Evolutionary conservation across 2,113 vertebrate genomes (phyloP).

Genomic region (Syrmaticus mikado): DNA sequence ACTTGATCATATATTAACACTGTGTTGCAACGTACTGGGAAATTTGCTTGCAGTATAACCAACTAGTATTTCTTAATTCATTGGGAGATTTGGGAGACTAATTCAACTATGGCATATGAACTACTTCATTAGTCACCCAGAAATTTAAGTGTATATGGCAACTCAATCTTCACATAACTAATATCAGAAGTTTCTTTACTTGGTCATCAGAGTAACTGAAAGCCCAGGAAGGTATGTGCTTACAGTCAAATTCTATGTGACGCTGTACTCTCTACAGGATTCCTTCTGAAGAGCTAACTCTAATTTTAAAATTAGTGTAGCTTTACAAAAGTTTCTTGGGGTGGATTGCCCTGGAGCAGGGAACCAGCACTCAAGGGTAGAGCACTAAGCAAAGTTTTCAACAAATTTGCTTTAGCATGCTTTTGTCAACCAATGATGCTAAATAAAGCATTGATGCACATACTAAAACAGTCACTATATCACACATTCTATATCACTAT

Average conservation of each 20-base stretch:
- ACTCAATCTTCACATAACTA: conserved; percentile 40
- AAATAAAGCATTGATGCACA: background rate
- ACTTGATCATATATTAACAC: background rate
- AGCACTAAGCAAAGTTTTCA: background rate
- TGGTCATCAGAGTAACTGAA: background rate
- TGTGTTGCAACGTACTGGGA: conserved; percentile 26
- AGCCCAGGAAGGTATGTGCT: background rate
- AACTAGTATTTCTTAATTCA: conserved; percentile 64
- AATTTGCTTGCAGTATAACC: conserved; percentile 31
- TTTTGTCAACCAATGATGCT: background rate
- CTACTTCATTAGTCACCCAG: conserved; percentile 30
- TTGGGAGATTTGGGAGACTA: conserved; percentile 51
- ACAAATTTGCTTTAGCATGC: background rate
- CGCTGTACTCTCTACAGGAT: background rate
- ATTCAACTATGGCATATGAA: conserved; percentile 52
- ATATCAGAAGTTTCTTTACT: background rate
- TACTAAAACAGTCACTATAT: background rate
- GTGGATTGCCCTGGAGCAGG: background rate
- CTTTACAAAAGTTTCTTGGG: background rate
- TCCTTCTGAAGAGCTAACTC: background rate
- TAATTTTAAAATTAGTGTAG: background rate
- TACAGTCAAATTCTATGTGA: background rate
- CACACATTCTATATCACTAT: background rate
- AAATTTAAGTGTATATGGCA: conserved; percentile 32
- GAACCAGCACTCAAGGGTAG: background rate